These are phyloP conservation scores for Nematostella vectensis DNA, from an alignment of 92 coral and sea anemone genomes.

Conservation along the genomic window DNA sequence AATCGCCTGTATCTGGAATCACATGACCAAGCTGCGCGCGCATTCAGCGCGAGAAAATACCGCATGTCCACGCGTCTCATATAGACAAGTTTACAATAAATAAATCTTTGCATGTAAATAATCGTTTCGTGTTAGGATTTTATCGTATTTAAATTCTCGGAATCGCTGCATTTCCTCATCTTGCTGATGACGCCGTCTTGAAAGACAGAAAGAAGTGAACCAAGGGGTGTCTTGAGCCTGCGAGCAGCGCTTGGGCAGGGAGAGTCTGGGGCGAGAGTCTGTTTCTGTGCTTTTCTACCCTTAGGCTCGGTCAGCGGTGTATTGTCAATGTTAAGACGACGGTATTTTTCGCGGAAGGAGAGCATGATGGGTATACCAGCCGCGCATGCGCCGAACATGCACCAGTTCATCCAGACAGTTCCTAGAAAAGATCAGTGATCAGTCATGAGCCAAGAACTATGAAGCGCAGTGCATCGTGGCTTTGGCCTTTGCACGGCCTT, in stretches of 20 bases:
- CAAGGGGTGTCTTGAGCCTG: background rate
- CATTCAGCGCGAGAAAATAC: too few relatives aligned
- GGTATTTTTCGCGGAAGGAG: slow-evolving; percentile 84
- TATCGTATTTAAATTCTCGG: too few relatives aligned
- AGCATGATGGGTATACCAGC: slow-evolving; percentile 93
- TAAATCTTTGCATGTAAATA: too few relatives aligned
- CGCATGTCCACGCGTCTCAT: too few relatives aligned
- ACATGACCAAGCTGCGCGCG: too few relatives aligned
- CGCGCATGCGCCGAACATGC: slow-evolving; percentile 95
- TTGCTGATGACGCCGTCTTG: background rate
- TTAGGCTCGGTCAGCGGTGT: slow-evolving; percentile 5
- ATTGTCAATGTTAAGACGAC: slow-evolving; percentile 78
- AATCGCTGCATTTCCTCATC: background rate
- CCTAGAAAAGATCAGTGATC: slow-evolving; percentile 31
- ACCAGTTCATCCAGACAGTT: slow-evolving; percentile 99
- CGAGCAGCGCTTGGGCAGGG: background rate
- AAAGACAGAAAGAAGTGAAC: background rate
- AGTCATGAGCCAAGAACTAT: background rate
- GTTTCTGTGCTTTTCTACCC: background rate
- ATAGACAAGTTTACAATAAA: too few relatives aligned
- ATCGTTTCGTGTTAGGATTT: too few relatives aligned
- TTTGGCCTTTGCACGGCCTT: too few relatives aligned
- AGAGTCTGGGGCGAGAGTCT: background rate
- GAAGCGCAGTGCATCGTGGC: background rate
- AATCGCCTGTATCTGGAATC: too few relatives aligned